phyloP scores from a whole-genome alignment of 2,888 invertebrate genomes.

The Eupithecia inturbata region DNA sequence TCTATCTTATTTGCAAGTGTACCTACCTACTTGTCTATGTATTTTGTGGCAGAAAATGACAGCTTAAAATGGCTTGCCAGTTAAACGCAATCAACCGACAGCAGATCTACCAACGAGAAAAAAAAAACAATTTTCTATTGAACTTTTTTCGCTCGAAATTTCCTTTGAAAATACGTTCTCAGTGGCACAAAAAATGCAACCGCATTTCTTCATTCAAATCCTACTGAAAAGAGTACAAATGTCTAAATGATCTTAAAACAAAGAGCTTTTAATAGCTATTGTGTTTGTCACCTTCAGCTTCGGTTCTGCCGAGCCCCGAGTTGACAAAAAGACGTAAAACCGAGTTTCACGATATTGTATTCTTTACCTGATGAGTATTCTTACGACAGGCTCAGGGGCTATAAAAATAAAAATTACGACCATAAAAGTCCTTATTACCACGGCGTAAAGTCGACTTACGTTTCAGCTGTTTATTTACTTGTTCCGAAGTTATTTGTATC shows the following conservation, averaged over 20 bases:
- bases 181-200: not conserved
- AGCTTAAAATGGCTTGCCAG: no score
- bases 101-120: not conserved
- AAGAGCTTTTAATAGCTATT: constrained; percentile 27
- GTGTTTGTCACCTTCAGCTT: constrained; percentile 23
- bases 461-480: constrained; percentile 35
- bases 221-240: constrained; percentile 19
- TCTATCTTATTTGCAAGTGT: not conserved
- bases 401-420: constrained; percentile 48
- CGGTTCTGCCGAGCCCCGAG: constrained; percentile 9
- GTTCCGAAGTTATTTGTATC: constrained; percentile 41
- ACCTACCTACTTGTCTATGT: no score
- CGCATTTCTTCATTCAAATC: constrained; percentile 14
- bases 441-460: constrained; percentile 37
- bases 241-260: constrained; percentile 30
- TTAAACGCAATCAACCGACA: no score
- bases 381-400: constrained; percentile 45
- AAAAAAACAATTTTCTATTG: not conserved
- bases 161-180: not conserved
- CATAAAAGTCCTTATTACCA: constrained; percentile 40
- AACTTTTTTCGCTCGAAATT: not conserved
- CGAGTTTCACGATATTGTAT: constrained; percentile 44
- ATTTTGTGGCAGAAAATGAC: no score
- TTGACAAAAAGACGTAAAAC: constrained; percentile 40
- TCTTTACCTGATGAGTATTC: constrained; percentile 46